Evolutionary conservation across 1,140 invertebrate species (phyloP).

Genomic region (Mamestra configurata): DNA sequence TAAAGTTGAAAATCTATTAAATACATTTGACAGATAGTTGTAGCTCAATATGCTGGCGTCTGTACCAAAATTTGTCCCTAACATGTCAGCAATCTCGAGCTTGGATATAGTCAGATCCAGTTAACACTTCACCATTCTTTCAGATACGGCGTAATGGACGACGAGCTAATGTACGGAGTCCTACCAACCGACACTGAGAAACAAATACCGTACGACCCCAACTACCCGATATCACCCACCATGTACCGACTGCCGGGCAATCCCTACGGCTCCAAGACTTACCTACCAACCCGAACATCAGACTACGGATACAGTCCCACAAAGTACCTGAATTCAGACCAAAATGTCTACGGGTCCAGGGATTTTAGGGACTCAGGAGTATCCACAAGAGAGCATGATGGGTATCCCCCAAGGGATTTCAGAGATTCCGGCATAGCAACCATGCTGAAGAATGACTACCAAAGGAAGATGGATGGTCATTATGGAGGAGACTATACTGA

Average conservation of each 20-base stretch:
- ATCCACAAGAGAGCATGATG: conserved; percentile 84
- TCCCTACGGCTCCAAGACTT: conserved; percentile 86
- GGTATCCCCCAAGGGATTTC: conserved; percentile 89
- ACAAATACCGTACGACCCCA: conserved; percentile 84
- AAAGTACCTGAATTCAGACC: conserved; percentile 81
- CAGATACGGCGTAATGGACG: conserved; percentile 86
- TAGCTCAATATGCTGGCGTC: no score
- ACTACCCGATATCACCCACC: conserved; percentile 81
- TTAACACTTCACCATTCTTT: background rate
- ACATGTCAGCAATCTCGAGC: no score
- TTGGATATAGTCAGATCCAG: no score
- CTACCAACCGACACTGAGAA: conserved; percentile 81
- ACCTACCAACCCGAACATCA: conserved; percentile 80
- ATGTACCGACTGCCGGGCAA: conserved; percentile 81
- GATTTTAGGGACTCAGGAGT: conserved; percentile 78
- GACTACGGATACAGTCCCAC: conserved; percentile 86
- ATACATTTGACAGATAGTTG: no score
- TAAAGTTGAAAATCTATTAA: no score
- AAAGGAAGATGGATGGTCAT: conserved; percentile 86
- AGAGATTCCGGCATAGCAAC: conserved; percentile 86
- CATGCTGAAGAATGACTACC: conserved; percentile 86
- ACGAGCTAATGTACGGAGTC: conserved; percentile 84
- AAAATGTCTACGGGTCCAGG: conserved; percentile 79
- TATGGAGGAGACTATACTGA: conserved; percentile 88
- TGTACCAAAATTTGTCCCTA: no score